Conservation (phyloP, 2,888 invertebrate genomes). For the Erebia palarica region DNA sequence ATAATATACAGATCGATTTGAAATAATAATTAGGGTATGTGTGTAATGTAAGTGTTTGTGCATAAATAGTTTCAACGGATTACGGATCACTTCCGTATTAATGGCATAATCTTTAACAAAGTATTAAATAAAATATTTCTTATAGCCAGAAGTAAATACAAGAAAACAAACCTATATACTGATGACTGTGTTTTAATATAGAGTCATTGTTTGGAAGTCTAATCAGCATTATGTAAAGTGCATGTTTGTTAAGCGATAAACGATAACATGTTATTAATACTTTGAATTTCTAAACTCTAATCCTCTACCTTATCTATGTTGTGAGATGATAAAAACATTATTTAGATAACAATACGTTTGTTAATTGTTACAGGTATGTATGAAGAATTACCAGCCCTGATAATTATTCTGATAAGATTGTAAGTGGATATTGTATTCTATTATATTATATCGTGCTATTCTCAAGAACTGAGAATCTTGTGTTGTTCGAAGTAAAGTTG, state of each 20-base stretch:
- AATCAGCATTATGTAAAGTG: constrained; percentile 32
- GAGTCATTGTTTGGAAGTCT: constrained; percentile 26
- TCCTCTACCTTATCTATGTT: constrained; percentile 18
- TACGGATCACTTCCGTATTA: too few species aligned
- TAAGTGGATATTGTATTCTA: neutral
- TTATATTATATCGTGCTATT: too few species aligned
- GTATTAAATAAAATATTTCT: neutral
- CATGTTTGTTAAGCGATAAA: constrained; percentile 27
- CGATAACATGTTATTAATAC: constrained; percentile 21
- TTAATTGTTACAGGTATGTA: constrained; percentile 34
- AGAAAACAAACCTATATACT: neutral
- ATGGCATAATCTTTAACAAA: too few species aligned
- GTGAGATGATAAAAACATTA: constrained; percentile 15
- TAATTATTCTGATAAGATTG: neutral
- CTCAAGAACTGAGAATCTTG: neutral
- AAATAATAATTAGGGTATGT: too few species aligned
- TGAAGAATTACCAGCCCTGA: neutral
- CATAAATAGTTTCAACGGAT: too few species aligned
- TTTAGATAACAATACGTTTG: constrained; percentile 10
- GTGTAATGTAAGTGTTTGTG: too few species aligned
- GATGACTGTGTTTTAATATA: neutral
- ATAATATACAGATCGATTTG: too few species aligned
- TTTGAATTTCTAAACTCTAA: constrained; percentile 25
- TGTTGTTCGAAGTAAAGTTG: neutral
- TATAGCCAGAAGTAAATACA: neutral